These are phyloP conservation scores for Pelodiscus sinensis DNA, from an alignment of 2,113 vertebrate species.

Conservation along the genomic window DNA sequence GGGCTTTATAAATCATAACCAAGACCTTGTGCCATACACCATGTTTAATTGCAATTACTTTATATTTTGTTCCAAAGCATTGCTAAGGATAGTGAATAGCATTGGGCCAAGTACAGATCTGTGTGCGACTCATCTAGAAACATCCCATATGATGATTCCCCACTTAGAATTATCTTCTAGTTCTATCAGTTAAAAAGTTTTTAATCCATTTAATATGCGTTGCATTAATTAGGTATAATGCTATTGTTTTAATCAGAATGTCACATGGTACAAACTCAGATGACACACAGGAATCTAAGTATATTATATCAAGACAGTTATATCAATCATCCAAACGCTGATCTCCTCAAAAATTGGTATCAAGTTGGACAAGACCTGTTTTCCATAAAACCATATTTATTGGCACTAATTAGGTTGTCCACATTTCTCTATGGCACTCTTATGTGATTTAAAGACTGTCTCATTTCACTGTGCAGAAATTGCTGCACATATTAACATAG, in stretches of 20 bases:
- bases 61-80: background rate
- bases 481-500: background rate
- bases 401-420: background rate
- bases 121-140: background rate
- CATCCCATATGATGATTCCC: background rate
- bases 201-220: background rate
- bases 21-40: background rate
- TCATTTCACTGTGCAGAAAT: constrained; percentile 1
- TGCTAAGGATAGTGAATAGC: background rate
- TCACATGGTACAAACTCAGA: background rate
- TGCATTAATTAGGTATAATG: background rate
- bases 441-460: background rate
- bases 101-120: background rate
- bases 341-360: background rate
- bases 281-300: background rate
- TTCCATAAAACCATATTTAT: background rate
- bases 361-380: background rate
- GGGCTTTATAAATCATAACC: no score
- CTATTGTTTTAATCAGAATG: background rate
- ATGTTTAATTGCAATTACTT: background rate
- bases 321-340: background rate
- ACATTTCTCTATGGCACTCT: accelerated
- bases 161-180: background rate
- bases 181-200: background rate
- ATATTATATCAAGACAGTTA: background rate